Percentiles rank a stretch among this genome's conserved stretches.
Evolutionary conservation across 2,113 vertebrate genomes (phyloP).

Genomic region (Pagrus major): DNA sequence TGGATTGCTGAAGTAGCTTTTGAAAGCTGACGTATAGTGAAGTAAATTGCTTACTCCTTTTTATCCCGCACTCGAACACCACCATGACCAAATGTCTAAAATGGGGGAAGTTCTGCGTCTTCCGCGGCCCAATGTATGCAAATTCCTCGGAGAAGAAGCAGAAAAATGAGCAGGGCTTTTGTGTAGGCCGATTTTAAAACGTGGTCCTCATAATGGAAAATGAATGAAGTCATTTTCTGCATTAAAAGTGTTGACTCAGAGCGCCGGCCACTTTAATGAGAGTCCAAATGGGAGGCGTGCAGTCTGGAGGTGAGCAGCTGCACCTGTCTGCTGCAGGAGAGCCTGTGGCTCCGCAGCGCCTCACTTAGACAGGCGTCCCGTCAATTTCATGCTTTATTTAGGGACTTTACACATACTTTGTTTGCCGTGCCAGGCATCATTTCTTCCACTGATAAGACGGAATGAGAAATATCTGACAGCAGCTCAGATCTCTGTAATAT

Average conservation of each 20-base stretch:
- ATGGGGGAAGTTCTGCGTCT: conserved; percentile 65
- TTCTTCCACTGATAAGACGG: conserved; percentile 80
- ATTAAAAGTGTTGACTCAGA: conserved; percentile 78
- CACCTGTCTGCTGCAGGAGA: conserved; percentile 57
- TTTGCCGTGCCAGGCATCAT: conserved; percentile 83
- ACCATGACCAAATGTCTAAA: conserved; percentile 79
- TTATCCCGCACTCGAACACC: conserved; percentile 65
- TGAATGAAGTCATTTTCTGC: conserved; percentile 72
- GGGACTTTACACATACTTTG: conserved; percentile 80
- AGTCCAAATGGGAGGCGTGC: conserved; percentile 65
- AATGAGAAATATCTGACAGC: conserved; percentile 81
- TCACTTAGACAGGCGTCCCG: conserved; percentile 72
- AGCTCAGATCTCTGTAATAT: conserved; percentile 81
- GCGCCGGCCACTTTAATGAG: conserved; percentile 61
- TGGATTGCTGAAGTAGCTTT: conserved; percentile 58
- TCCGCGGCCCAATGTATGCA: conserved; percentile 76
- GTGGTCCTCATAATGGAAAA: conserved; percentile 64
- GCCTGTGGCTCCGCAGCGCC: conserved; percentile 39
- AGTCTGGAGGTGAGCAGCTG: conserved; percentile 76
- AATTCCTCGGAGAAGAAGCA: conserved; percentile 72
- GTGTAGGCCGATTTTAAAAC: conserved; percentile 68
- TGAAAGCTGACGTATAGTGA: conserved; percentile 68
- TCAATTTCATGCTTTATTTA: conserved; percentile 84
- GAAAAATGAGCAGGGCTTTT: conserved; percentile 61
- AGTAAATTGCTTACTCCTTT: conserved; percentile 74